Evolutionary conservation across 2,888 invertebrate species (phyloP).

Genomic region (Orchestes rusci): DNA sequence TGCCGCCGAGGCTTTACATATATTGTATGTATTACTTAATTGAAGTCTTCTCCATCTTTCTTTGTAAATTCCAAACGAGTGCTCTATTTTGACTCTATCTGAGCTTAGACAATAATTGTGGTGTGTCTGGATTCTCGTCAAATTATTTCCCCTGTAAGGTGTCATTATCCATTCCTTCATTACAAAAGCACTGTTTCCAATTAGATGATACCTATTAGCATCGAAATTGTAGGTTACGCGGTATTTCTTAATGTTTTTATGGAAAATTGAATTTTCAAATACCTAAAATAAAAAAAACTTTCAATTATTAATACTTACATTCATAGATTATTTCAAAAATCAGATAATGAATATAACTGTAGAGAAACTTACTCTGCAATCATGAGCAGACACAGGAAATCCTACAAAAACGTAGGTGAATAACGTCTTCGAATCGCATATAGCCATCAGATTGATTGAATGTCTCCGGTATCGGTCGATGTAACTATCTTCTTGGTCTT

Average conservation of each 20-base stretch:
- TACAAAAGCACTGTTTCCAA: conserved; percentile 20
- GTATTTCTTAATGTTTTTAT: neutral
- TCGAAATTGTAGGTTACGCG: no score
- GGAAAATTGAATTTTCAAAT: neutral
- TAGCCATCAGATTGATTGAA: conserved; percentile 10
- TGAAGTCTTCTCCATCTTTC: conserved; percentile 22
- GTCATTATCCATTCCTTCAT: conserved; percentile 19
- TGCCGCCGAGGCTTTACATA: conserved; percentile 12
- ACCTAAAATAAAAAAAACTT: neutral
- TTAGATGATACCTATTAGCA: no score
- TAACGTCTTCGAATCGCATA: conserved; percentile 4
- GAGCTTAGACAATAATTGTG: conserved; percentile 19
- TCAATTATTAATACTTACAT: no score
- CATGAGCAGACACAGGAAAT: conserved; percentile 7
- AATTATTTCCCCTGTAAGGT: conserved; percentile 14
- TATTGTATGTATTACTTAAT: no score
- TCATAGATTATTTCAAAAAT: no score
- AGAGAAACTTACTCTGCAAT: conserved; percentile 4
- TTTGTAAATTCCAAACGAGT: conserved; percentile 17
- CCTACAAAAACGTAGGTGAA: conserved; percentile 6
- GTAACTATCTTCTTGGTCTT: conserved; percentile 9
- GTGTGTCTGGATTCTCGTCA: conserved; percentile 13
- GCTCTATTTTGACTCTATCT: conserved; percentile 2
- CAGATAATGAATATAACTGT: neutral
- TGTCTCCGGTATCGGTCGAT: conserved; percentile 6